Base-by-base conservation (phyloP, 2,888 invertebrate species). In the Agriopis aurantiaria region DNA sequence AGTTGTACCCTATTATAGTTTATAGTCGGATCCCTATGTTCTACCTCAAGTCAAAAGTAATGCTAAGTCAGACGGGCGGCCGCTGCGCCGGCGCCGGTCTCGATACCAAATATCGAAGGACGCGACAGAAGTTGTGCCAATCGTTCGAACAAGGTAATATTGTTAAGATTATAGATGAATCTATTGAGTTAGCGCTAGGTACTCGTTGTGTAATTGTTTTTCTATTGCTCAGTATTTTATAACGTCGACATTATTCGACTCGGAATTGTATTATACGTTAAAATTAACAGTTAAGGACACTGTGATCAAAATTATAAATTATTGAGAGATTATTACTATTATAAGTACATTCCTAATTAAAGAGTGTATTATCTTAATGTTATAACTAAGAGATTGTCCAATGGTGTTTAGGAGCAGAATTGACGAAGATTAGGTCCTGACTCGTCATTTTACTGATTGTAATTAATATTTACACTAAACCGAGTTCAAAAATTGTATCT, bases 281-380 rank as follows among this genome's bases (percentile, higher is more conserved):
- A 90, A 87, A 85, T 92, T 93, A 91, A 93, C 92, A 93, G 92
- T 93, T 91, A 93, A 93, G 91, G 85, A 90, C 88, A 92, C 93
- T 94, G 94, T 94, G 93, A 94, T 94, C 92, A 91, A 93, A 93
- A 93, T 94, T 94, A 93, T 93, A 92, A 93, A 94, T 91, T 93
- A 93, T 92, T 93, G 92, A 94, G 92, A 94, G 93, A 93, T 93
- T 94, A 92, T 93, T 90, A 91, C 88, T 84, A 92, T 88, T 91
- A 86, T 93, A 93, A 91, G 90, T 91, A 94, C 93, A 94, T 93
- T 93, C 93, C 93, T 93, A 92, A 90, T 84, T 80, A 87, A 89
- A 92, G 88, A 91, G 89, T 87, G 89, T 91, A 90, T 89, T 88
- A 90, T 90, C 88, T 84, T 90, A 90, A 91, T 90, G 91, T 91